These are phyloP conservation scores for Picathartes gymnocephalus DNA, from an alignment of 2,113 vertebrate species.

Conservation along the genomic window DNA sequence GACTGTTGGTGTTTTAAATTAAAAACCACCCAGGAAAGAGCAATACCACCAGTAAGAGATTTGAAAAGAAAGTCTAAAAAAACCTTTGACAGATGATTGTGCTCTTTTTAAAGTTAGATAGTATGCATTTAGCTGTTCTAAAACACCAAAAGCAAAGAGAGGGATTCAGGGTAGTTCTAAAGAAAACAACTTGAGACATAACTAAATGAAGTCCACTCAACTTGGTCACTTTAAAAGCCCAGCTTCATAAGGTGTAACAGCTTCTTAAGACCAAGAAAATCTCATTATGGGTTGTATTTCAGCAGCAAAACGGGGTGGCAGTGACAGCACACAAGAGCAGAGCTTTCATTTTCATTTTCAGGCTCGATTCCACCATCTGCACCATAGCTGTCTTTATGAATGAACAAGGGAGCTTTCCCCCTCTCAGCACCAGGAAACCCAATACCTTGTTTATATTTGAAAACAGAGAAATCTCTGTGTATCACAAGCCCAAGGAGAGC, in stretches of 20 bases:
- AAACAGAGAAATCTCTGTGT: not conserved
- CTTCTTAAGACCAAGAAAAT: not conserved
- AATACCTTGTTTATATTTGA: not conserved
- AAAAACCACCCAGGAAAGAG: not conserved
- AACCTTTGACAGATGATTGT: not conserved
- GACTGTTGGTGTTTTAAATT: not conserved
- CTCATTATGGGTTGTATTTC: not conserved
- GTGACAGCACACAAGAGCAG: not conserved
- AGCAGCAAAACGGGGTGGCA: not conserved
- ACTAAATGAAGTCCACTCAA: not conserved
- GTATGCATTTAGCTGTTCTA: not conserved
- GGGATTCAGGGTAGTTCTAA: not conserved
- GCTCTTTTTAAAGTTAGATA: not conserved
- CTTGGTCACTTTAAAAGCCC: not conserved
- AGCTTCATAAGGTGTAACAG: not conserved
- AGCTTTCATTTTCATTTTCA: not conserved
- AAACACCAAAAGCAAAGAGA: not conserved
- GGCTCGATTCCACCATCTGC: not conserved
- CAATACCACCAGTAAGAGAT: not conserved
- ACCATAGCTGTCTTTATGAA: not conserved
- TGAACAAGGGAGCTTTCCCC: not conserved
- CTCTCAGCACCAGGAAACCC: not conserved
- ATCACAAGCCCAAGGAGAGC: not conserved
- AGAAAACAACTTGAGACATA: not conserved
- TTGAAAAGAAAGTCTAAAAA: not conserved